Conservation (phyloP, 1,140 invertebrate species). For the Carposina sasakii region DNA sequence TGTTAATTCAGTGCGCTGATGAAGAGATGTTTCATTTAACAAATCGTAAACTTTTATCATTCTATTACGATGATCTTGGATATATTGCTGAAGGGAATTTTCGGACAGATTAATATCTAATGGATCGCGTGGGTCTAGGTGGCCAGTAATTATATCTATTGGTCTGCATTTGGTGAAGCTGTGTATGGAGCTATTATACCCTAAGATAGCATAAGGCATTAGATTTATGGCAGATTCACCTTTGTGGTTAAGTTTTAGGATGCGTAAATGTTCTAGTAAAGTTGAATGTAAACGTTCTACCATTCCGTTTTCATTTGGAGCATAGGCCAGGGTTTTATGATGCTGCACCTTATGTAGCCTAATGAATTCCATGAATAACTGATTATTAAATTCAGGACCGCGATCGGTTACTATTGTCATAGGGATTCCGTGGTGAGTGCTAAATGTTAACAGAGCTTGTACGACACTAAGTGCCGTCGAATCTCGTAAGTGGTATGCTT, state of each 20-base stretch:
- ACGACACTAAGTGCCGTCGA: background rate
- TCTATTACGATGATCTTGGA: background rate
- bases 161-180: too few relatives aligned
- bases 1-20: background rate
- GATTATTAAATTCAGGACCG: background rate
- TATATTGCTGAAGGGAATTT: background rate
- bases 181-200: too few relatives aligned
- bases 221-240: background rate
- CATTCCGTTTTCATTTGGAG: background rate
- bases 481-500: background rate
- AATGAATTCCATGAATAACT: background rate
- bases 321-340: background rate
- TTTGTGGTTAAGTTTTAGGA: background rate
- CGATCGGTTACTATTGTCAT: background rate
- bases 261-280: background rate
- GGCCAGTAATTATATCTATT: background rate
- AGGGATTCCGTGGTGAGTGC: background rate
- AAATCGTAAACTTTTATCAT: background rate
- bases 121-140: background rate
- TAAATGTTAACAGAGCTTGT: background rate
- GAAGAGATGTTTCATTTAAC: background rate
- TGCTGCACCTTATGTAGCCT: background rate
- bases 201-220: background rate
- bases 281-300: background rate
- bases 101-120: background rate